Evolutionary conservation across 2,113 vertebrate genomes (phyloP), one percentile per base, ranked within the genome.

Genomic region (Lethenteron camtschaticum): DNA sequence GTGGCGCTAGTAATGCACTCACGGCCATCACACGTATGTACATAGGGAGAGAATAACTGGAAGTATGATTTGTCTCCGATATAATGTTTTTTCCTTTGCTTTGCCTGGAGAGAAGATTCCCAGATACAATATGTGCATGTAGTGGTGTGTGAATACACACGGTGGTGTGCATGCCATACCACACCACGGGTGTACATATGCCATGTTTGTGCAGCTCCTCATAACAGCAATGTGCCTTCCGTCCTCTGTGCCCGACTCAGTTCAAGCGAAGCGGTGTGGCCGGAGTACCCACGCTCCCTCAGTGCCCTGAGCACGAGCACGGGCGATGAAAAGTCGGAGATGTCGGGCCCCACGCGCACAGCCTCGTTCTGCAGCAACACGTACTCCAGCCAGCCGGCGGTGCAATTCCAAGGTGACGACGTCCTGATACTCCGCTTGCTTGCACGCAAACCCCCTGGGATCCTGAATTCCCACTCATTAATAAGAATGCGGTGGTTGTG

Each of bases 251-350:
- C 41, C 58, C 57, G 24, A 10, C 9, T 69, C 74, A 99, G 91
- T 86, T 0, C 94, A 99, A 82, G 94, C 90, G 0, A 89, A 96
- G 78, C 87, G 88, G 12, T 84, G 90, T 73, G 91, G 83, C 79
- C 82, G 91, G 94, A 99, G 72, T 90, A 94, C 58, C 96, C 91
- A 3, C 84, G 92, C 73, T 95, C 90, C 1, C 89, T 89, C 78
- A 99, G 92, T 1, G 90, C 87, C 2, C 58, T 92, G 75, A 86
- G 85, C 72, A 24, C 82, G 75, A 96, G 88, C 1, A 88, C 85
- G 0, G 87, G 81, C 0, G 90, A 95, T 0, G 92, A 96, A 73
- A 95, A 88, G 73, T 95, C 92, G 0, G 92, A 96, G 72, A 75
- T 82, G 57, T 99, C 92, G 0, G 89, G 89, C 0, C 82, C 79